Percentiles rank a stretch among this genome's conserved stretches.
phyloP scores from a whole-genome alignment of 2,797 vertebrate genomes.

The Centropyge bicolor region DNA sequence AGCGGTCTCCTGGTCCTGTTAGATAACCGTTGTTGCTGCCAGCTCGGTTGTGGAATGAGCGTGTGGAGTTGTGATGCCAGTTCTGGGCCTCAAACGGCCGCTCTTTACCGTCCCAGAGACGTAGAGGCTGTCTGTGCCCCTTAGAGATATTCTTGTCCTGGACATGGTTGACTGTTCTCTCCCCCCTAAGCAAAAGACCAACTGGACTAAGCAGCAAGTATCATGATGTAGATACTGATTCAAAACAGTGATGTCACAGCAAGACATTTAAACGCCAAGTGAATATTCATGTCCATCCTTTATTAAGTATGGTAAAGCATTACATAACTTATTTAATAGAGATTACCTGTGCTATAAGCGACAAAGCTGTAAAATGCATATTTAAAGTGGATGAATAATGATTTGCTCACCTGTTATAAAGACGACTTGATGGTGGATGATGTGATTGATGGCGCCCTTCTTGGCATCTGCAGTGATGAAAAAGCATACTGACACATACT shows the following conservation, averaged over 20 bases:
- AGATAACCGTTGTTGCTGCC: constrained; percentile 81
- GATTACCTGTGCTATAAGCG: neutral
- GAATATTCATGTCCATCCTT: neutral
- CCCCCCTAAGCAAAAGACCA: constrained; percentile 68
- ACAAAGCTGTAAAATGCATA: neutral
- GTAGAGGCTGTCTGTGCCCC: constrained; percentile 85
- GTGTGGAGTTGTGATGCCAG: constrained; percentile 84
- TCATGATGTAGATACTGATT: neutral
- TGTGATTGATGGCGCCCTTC: constrained; percentile 87
- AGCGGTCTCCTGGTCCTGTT: constrained; percentile 80
- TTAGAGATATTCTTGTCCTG: constrained; percentile 85
- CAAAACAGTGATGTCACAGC: constrained; percentile 8
- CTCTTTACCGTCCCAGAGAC: constrained; percentile 88
- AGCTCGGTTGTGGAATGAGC: constrained; percentile 81
- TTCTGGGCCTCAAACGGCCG: constrained; percentile 84
- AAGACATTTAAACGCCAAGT: neutral
- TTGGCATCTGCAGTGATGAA: constrained; percentile 82
- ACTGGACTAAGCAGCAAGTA: constrained; percentile 34
- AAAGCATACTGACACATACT: neutral
- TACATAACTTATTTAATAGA: neutral
- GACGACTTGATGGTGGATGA: constrained; percentile 82
- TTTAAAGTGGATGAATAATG: neutral
- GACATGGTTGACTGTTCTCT: constrained; percentile 76
- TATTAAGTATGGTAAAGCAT: no score
- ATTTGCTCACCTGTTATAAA: constrained; percentile 87